Evolutionary conservation across 2,888 invertebrate genomes (phyloP), one percentile per base, ranked within the genome.

Genomic region (Acanthopleura granulata): DNA sequence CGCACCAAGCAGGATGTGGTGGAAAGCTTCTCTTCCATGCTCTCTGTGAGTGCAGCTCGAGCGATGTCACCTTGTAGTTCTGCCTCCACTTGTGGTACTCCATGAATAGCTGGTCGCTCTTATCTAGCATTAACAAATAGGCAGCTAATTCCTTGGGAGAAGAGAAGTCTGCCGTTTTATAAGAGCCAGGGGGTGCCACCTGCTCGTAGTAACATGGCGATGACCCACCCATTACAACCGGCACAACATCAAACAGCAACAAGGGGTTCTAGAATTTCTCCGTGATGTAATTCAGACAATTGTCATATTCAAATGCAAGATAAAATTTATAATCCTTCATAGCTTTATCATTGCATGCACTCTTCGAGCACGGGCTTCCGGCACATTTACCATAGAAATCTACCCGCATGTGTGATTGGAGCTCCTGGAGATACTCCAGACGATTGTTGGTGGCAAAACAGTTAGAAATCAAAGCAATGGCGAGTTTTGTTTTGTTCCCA

Each of bases 361-460:
- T 9, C 30, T 1, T 1, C 25, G 69, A 25, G 30, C 22, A 25
- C 27, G 4, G 3, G 16, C 16, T 3, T 22, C 25, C 69, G 1
- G n/a, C 69, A 66, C 69, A 66, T 3, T 9, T 1, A 4, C 69
- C 69, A 12, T 66, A 66, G 25, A 66, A 66, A 66, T 66, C 69
- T 27, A 66, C 6, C 1, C 3, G 27, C 6, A 66, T 66, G 25
- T 66, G 30, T 12, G 3, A 9, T 66, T 14, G 1, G 16, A 66
- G 27, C 12, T 66, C 69, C 22, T 16, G 16, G 27, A 66, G 3
- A 66, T 66, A 66, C 25, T 25, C 18, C 1, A 66, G 18, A 22
- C 69, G 16, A 12, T 25, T 29, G 30, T 18, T 29, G 16, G 16
- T 29, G 69, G 27, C 25, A 66, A 22, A 18, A 66, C 69, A 66